A percentile compares a stretch with the other conserved stretches of the same genome.
Conservation (phyloP, 1,140 invertebrate genomes). For the Bombus picipes region DNA sequence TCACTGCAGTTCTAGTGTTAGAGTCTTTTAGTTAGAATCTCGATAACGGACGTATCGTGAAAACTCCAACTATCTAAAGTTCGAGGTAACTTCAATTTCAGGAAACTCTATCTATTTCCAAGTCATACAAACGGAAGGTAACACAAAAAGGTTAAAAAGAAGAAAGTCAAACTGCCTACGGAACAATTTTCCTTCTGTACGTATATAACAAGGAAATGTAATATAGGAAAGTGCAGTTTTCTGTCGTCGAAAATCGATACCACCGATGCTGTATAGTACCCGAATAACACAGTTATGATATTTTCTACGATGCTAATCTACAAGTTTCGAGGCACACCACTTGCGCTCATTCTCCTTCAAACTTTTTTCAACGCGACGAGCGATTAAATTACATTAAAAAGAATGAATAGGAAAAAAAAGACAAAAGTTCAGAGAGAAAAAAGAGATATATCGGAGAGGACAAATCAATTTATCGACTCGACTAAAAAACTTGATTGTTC, state of each 20-base stretch:
- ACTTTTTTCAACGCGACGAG: not conserved
- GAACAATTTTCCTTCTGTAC: not conserved
- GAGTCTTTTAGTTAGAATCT: not conserved
- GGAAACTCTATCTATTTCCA: not conserved
- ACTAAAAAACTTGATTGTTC: not conserved
- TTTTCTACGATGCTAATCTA: not conserved
- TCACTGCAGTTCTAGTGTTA: too few relatives aligned
- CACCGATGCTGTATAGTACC: not conserved
- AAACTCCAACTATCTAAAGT: not conserved
- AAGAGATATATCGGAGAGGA: not conserved
- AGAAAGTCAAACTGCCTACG: not conserved
- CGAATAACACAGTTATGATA: not conserved
- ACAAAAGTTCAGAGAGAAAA: not conserved
- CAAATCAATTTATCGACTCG: not conserved
- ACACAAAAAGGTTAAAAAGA: too few relatives aligned
- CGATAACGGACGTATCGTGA: too few relatives aligned
- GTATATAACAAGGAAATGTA: not conserved
- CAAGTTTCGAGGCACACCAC: not conserved
- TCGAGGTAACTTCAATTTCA: not conserved
- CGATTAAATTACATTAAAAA: not conserved
- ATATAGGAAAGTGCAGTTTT: constrained; percentile 16
- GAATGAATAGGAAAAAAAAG: too few relatives aligned
- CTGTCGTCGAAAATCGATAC: constrained; percentile 8
- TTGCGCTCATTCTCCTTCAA: not conserved
- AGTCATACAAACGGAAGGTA: not conserved